phyloP scores from a whole-genome alignment of 2,888 invertebrate genomes.

The Nemapogon koenigi region DNA sequence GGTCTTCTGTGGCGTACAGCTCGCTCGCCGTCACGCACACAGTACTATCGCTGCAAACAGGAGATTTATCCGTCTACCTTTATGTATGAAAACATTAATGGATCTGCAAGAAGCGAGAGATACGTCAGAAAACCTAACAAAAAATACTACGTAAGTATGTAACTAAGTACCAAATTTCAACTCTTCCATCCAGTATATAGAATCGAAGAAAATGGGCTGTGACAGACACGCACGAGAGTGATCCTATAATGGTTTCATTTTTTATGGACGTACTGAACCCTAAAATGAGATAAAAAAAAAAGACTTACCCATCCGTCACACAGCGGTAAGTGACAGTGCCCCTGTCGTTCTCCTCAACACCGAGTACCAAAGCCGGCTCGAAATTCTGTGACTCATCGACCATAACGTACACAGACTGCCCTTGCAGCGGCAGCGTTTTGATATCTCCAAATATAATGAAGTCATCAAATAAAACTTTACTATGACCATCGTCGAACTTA shows the following conservation, averaged over 20 bases:
- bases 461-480: slow-evolving; percentile 63
- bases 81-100: no score
- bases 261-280: no score
- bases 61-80: no score
- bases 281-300: background rate
- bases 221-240: no score
- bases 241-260: no score
- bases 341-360: slow-evolving; percentile 45
- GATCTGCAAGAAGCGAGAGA: no score
- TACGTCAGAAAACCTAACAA: no score
- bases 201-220: no score
- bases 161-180: no score
- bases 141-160: no score
- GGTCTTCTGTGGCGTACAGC: slow-evolving; percentile 63
- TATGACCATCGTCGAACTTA: slow-evolving; percentile 69
- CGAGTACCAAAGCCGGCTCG: slow-evolving; percentile 57
- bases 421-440: slow-evolving; percentile 55
- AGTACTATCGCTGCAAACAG: slow-evolving; percentile 44
- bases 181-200: no score
- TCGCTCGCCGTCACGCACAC: slow-evolving; percentile 60
- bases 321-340: slow-evolving; percentile 53
- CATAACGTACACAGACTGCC: slow-evolving; percentile 61
- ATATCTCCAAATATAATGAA: slow-evolving; percentile 65
- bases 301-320: slow-evolving; percentile 51
- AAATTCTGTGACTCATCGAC: slow-evolving; percentile 61